Conservation (phyloP, 2,113 vertebrate species). For the Channa maculata region DNA sequence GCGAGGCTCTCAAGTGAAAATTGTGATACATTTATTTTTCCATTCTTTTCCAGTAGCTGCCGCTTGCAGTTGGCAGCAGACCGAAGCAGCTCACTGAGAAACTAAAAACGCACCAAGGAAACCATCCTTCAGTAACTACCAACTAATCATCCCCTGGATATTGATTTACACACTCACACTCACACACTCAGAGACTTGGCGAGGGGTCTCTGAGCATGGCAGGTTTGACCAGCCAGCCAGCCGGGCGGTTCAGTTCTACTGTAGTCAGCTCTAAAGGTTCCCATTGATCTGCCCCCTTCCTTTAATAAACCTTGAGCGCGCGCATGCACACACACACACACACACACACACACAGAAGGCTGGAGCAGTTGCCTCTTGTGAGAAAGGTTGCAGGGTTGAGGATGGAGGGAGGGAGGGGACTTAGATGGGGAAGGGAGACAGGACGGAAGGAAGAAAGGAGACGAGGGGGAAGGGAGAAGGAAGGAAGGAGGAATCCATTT, state of each 20-base stretch:
- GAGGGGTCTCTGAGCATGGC: conserved; percentile 57
- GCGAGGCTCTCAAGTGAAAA: background rate
- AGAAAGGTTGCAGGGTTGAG: conserved; percentile 45
- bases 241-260: conserved; percentile 71
- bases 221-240: conserved; percentile 69
- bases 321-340: conserved; percentile 19
- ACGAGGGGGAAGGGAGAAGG: background rate
- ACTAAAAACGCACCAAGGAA: conserved; percentile 66
- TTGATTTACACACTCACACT: conserved; percentile 52
- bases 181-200: conserved; percentile 14
- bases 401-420: conserved; percentile 16
- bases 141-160: conserved; percentile 75
- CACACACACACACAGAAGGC: conserved; percentile 12
- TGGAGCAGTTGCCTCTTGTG: conserved; percentile 48
- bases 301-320: conserved; percentile 61
- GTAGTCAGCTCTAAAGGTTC: conserved; percentile 78
- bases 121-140: conserved; percentile 73
- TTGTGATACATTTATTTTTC: conserved; percentile 25
- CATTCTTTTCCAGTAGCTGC: conserved; percentile 32
- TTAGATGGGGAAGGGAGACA: background rate
- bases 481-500: conserved; percentile 31
- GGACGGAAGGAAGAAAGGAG: conserved; percentile 4
- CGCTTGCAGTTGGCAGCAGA: conserved; percentile 49
- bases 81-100: conserved; percentile 57
- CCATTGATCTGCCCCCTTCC: conserved; percentile 73